These are phyloP conservation scores for Psilopogon haemacephalus DNA, from an alignment of 2,113 vertebrate genomes.

Conservation along the genomic window DNA sequence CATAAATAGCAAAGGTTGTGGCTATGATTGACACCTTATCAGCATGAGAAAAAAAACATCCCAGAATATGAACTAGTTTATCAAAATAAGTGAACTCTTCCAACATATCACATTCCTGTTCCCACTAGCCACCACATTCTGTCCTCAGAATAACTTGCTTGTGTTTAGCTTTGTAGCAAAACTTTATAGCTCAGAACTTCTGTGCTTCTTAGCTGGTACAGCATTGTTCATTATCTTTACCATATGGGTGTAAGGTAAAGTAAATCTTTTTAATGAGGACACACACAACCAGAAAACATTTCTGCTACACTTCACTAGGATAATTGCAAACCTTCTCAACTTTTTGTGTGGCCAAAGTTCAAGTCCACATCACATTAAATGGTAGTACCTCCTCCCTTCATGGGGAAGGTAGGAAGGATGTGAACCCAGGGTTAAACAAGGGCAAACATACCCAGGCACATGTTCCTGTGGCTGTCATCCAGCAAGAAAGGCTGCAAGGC, in stretches of 20 bases:
- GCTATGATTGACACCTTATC: background rate
- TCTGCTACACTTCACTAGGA: background rate
- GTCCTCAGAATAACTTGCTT: background rate
- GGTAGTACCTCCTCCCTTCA: background rate
- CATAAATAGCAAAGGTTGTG: background rate
- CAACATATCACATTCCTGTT: background rate
- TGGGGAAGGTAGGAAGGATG: background rate
- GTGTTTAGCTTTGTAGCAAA: background rate
- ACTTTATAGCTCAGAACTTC: background rate
- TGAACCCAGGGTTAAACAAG: background rate
- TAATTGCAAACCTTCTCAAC: background rate
- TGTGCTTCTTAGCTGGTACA: background rate
- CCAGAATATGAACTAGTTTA: background rate
- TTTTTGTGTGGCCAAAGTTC: background rate
- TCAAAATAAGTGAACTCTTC: background rate
- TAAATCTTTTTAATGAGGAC: background rate
- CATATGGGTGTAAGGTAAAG: background rate
- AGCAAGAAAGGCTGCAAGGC: background rate
- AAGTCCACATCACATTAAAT: background rate
- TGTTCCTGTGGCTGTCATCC: background rate
- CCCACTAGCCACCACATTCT: background rate
- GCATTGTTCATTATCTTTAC: background rate
- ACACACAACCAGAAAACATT: background rate
- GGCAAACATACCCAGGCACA: background rate
- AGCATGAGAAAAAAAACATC: background rate